Percentiles rank a stretch among this genome's conserved stretches.
These are phyloP conservation scores for Lysandra bellargus DNA, from an alignment of 2,888 invertebrate species.

Conservation along the genomic window DNA sequence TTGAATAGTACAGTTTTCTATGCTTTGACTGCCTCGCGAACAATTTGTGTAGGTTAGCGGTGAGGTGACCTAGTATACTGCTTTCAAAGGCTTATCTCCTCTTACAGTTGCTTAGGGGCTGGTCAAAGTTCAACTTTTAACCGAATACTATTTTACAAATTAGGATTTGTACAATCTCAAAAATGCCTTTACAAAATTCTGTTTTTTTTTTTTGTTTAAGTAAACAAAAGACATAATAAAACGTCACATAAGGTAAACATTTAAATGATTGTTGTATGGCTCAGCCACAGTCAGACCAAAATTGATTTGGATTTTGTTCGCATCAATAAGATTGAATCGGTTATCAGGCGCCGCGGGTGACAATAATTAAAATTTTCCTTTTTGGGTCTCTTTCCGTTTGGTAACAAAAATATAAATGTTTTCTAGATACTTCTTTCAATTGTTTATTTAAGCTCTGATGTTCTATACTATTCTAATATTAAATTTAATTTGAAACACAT, in stretches of 20 bases:
- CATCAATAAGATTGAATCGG: constrained; percentile 14
- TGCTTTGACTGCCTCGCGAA: background rate
- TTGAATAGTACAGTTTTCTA: background rate
- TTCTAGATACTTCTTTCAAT: background rate
- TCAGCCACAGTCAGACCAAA: background rate
- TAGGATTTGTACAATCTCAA: background rate
- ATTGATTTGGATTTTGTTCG: constrained; percentile 17
- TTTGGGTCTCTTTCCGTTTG: background rate
- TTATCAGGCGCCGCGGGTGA: constrained; percentile 11
- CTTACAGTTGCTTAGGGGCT: background rate
- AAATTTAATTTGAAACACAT: background rate
- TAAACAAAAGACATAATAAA: background rate
- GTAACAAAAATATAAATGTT: background rate
- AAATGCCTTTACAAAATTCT: background rate
- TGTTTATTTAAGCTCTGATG: background rate
- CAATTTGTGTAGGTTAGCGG: background rate
- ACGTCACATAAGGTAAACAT: background rate
- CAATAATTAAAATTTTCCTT: constrained; percentile 9
- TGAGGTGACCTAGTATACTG: too few species aligned
- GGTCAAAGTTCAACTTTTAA: background rate
- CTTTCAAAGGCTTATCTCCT: background rate
- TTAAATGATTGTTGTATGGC: background rate
- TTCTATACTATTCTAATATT: background rate
- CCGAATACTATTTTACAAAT: background rate
- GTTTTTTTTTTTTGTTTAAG: background rate